phyloP scores from a whole-genome alignment of 2,888 invertebrate genomes.

The Drosophila acutilabella region DNA sequence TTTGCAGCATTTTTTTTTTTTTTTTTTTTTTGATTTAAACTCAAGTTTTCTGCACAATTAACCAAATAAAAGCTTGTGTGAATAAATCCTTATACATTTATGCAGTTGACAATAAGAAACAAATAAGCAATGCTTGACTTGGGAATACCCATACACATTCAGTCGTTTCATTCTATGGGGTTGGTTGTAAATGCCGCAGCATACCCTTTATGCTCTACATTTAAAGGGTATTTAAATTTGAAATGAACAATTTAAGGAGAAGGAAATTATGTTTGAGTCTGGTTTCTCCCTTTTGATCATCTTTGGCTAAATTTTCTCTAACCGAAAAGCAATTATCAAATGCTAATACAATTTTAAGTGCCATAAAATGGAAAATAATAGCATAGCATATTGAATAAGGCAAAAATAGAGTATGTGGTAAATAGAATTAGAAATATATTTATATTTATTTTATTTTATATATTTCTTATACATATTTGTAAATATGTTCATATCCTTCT shows the following conservation, averaged over 20 bases:
- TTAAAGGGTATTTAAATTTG: too few species aligned
- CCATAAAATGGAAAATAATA: slow-evolving; percentile 38
- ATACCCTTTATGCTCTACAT: too few species aligned
- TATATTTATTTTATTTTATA: too few species aligned
- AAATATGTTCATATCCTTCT: too few species aligned
- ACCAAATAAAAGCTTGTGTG: slow-evolving; percentile 4
- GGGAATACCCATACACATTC: too few species aligned
- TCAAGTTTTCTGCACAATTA: neutral
- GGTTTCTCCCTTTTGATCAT: slow-evolving; percentile 1
- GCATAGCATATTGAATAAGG: too few species aligned
- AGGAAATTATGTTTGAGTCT: neutral
- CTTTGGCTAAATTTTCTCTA: slow-evolving; percentile 11
- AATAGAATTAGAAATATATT: too few species aligned
- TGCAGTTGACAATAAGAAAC: slow-evolving; percentile 1
- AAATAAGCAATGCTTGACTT: too few species aligned
- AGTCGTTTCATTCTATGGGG: too few species aligned
- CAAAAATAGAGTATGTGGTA: too few species aligned
- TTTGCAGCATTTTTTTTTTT: neutral
- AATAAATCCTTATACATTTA: neutral
- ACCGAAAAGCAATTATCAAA: slow-evolving; percentile 42
- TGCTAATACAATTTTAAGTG: slow-evolving; percentile 44
- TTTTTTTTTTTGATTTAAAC: neutral
- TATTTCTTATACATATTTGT: too few species aligned
- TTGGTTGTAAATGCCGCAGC: too few species aligned
- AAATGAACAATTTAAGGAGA: neutral